Base-by-base conservation (phyloP, 2,113 vertebrate genomes). In the Callaeas wilsoni region DNA sequence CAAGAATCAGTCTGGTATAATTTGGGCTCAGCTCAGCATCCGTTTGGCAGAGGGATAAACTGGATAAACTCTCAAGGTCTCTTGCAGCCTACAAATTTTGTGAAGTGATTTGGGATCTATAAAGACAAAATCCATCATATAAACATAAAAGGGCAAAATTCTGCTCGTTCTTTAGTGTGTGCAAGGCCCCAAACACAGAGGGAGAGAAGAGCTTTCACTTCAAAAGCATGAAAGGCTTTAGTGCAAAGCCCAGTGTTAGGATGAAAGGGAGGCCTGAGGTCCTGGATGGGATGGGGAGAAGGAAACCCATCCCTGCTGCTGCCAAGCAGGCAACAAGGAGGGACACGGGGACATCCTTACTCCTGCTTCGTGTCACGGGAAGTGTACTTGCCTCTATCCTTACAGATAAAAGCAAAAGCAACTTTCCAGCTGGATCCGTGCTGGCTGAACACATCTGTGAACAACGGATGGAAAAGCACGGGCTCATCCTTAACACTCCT, bases 61-160 rank as follows among this genome's bases (percentile, higher is more conserved):
- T 25, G 52, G 65, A 93, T 91, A 88, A 94, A 92, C 16, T 88
- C 71, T 77, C 79, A 92, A 90, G 79, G 86, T 80, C 71, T 90
- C 88, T 73, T 73, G 68, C n/a, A 90, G 47, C 55, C 68, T 84
- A 63, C 74, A 60, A 84, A 92, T 86, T 93, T 93, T 59, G 27
- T 93, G 62, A 88, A 90, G 70, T 83, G 68, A 89, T 94, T 84
- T 70, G 52, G 56, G 64, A 88, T 78, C 64, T 89, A 81, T 59
- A 90, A 88, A 81, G 83, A 65, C 35, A 86, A 94, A 93, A 90
- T 83, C 83, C 71, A 84, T 26, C 83, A 62, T 26, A 50, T 37
- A 74, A 92, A 94, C 83, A 95, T 57, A 74, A 90, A 92, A 92
- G 55, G 60, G 27, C 10, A 89, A 93, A 81, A 86, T 59, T 47